Evolutionary conservation across 1,140 invertebrate genomes (phyloP).

Genomic region (Hermetia illucens): DNA sequence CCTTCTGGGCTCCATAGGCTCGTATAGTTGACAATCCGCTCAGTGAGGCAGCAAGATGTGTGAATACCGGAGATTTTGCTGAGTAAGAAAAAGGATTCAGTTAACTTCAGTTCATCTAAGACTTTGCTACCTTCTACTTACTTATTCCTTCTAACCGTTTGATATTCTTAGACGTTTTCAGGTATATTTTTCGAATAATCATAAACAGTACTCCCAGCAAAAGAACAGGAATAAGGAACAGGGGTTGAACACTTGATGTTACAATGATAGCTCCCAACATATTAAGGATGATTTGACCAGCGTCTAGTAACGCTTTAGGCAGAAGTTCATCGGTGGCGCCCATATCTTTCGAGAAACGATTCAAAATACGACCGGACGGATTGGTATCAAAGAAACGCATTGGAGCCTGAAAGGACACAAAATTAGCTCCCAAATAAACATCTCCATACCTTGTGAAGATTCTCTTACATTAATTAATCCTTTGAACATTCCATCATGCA

Average conservation of each 20-base stretch:
- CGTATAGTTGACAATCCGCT: slow-evolving; percentile 62
- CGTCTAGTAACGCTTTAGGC: slow-evolving; percentile 65
- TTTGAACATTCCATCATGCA: slow-evolving; percentile 6
- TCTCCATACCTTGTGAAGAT: background rate
- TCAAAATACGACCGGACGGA: slow-evolving; percentile 56
- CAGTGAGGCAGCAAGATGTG: slow-evolving; percentile 56
- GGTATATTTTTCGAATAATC: slow-evolving; percentile 58
- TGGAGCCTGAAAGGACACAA: slow-evolving; percentile 32
- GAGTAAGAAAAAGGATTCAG: slow-evolving; percentile 4
- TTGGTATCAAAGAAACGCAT: slow-evolving; percentile 73
- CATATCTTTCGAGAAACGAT: slow-evolving; percentile 64
- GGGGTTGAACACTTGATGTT: slow-evolving; percentile 57
- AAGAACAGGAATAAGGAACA: slow-evolving; percentile 53
- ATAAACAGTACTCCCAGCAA: slow-evolving; percentile 55
- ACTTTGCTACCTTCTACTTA: slow-evolving; percentile 33
- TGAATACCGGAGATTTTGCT: slow-evolving; percentile 57
- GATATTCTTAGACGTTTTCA: slow-evolving; percentile 68
- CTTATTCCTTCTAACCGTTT: slow-evolving; percentile 74
- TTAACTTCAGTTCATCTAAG: background rate
- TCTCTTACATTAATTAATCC: slow-evolving; percentile 1
- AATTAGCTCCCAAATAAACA: slow-evolving; percentile 4
- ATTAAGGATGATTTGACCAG: slow-evolving; percentile 50
- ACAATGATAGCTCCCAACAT: slow-evolving; percentile 46
- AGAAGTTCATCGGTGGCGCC: slow-evolving; percentile 74
- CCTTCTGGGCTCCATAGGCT: slow-evolving; percentile 42